These are phyloP conservation scores for Tetranychus cinnabarinus DNA, from an alignment of 1,140 invertebrate genomes.

Conservation along the genomic window DNA sequence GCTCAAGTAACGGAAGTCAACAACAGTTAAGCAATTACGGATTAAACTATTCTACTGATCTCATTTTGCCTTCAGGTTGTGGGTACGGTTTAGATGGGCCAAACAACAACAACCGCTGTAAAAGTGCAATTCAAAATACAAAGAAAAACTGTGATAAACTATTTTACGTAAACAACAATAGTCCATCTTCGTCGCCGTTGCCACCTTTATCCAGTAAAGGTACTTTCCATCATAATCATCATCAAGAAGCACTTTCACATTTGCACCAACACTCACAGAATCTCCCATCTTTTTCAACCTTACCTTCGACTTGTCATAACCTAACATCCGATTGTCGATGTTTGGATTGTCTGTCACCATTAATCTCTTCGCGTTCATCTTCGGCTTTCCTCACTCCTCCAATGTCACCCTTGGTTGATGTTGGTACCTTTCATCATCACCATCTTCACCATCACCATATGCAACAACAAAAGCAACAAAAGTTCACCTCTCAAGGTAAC, in stretches of 20 bases:
- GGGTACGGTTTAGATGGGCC: conserved; percentile 14
- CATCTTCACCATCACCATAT: no score
- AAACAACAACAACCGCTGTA: neutral
- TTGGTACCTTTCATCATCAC: neutral
- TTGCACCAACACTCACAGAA: no score
- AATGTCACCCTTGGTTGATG: conserved; percentile 4
- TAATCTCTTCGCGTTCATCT: conserved; percentile 3
- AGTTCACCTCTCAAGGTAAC: no score
- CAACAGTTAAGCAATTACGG: no score
- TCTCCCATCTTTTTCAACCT: no score
- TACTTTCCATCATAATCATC: neutral
- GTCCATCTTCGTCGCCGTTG: neutral
- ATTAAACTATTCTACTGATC: no score
- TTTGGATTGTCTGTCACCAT: neutral
- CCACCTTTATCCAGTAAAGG: conserved; percentile 4
- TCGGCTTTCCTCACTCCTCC: conserved; percentile 8
- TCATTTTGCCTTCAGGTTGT: conserved; percentile 17
- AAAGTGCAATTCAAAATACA: conserved; percentile 3
- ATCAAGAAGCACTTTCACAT: no score
- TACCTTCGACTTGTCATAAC: neutral
- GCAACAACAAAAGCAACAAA: no score
- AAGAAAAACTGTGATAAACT: neutral
- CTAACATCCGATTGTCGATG: neutral
- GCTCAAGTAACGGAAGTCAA: neutral
- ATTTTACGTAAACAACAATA: neutral